Base-by-base conservation (phyloP, 2,113 vertebrate genomes). In the Myotis brandtii region DNA sequence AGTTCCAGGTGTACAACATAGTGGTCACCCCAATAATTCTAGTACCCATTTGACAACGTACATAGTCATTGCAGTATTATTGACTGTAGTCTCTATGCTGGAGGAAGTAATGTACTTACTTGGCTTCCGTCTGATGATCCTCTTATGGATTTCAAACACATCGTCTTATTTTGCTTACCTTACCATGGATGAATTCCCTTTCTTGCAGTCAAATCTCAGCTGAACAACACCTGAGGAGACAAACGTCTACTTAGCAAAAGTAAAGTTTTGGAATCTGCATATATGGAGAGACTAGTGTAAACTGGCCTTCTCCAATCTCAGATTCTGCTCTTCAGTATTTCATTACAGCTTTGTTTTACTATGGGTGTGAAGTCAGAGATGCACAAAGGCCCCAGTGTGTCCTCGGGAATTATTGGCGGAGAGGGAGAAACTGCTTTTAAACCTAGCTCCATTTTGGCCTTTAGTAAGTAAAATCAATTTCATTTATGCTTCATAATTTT, bases 311-410 rank as follows among this genome's bases (percentile, higher is more conserved):
- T 30, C 4, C 25, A 54, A 13, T 16, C 46, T 46, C 6, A 43
- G 5, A 5, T 23, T 56, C 27, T 91, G 43, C 4, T 87, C 4
- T 87, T 46, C 20, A 8, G 56, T 69, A 56, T 88, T 85, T 88
- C 32, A 46, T 10, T 92, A 34, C 23, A n/a, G 3, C 30, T 13
- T 59, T 62, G 3, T n/a, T 43, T 67, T 32, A 50, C 32, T 85
- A 0, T 1, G 37, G 56, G 2, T 37, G 10, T n/a, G 32, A 93
- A 82, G 30, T 81, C 4, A 72, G 54, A 67, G 37, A 46, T 8
- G 4, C 0, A 21, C 23, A 0, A 9, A 17, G 1, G 9, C 7
- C 8, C 11, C 9, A 16, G 7, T 25, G 9, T 54, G 20, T 37
- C 18, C 20, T n/a, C 5, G 67, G 40, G 18, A 83, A 56, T 48